Evolutionary conservation across 2,888 invertebrate genomes (phyloP).

Genomic region (Sinhomidia bicolor): DNA sequence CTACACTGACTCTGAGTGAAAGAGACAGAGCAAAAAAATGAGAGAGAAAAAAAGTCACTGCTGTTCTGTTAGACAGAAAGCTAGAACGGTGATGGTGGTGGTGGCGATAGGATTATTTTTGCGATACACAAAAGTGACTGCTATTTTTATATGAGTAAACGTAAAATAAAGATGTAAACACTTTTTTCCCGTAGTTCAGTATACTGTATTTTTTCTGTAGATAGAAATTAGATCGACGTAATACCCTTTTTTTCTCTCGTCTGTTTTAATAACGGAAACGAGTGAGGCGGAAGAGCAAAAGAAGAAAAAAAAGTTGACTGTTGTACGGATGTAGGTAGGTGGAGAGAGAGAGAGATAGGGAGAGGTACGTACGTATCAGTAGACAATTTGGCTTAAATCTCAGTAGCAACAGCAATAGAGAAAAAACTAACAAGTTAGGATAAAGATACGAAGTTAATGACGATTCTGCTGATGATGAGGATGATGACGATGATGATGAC

Average conservation of each 20-base stretch:
- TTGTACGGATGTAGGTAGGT: not conserved
- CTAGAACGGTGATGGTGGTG: too few relatives aligned
- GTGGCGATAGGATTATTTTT: conserved; percentile 55
- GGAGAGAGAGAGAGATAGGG: not conserved
- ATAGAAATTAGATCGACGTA: conserved; percentile 13
- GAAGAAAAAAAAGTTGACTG: conserved; percentile 31
- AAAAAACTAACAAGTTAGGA: conserved; percentile 52
- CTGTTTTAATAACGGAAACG: conserved; percentile 31
- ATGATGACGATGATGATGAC: not conserved
- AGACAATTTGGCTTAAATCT: conserved; percentile 31
- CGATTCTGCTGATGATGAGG: not conserved
- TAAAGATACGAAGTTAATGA: conserved; percentile 40
- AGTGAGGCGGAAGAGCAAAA: not conserved
- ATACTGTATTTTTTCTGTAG: not conserved
- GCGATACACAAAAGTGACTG: not conserved
- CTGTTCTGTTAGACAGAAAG: not conserved
- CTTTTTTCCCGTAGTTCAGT: not conserved
- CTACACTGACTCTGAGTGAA: not conserved
- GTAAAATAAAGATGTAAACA: not conserved
- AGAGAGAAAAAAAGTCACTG: not conserved
- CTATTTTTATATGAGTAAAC: not conserved
- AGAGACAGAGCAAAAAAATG: not conserved
- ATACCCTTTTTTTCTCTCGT: conserved; percentile 25
- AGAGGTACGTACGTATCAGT: not conserved
- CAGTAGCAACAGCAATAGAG: too few relatives aligned